Evolutionary conservation across 2,888 invertebrate species (phyloP), one percentile per base, ranked within the genome.

Genomic region (Lepidonotus clava): DNA sequence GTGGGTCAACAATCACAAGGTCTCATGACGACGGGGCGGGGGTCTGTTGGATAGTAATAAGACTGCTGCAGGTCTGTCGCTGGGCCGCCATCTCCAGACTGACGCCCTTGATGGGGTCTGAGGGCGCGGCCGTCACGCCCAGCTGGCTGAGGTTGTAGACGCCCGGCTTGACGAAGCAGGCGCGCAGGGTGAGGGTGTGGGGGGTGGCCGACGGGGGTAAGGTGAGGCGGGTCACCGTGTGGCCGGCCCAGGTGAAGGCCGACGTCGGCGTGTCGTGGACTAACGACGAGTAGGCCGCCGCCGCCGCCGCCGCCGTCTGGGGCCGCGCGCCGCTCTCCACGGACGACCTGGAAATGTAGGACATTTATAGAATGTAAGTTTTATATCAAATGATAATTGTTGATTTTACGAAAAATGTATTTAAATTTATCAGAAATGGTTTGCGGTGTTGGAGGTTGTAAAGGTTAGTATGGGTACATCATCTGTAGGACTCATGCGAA

Each of bases 121-220:
- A 53, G 6, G 88, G 88, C 28, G 53, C 38, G 41, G 87, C 88
- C 18, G 66, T 61, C 86, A 93, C 92, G 21, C 92, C 90, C 56
- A 93, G 89, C 40, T 91, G 91, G 89, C 92, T 92, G 40, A 93
- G 88, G 88, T 93, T 93, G 88, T 92, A 93, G 38, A 93, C 92
- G 5, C 94, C 94, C 4, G 93, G 92, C 40, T 90, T 90, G 41
- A 91, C 91, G 88, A 93, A 92, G 38, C 92, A 92, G 21, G 92
- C 93, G 21, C 90, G 90, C 83, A 94, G 89, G 21, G 87, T 87
- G 87, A 93, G 86, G 18, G 90, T 89, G 32, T 90, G 86, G 46
- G 90, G 90, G 86, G 91, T 90, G 67, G 91, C 90, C 5, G 92
- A 89, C 5, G 88, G 89, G 38, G 93, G 88, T n/a, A n/a, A n/a